A percentile compares a stretch with the other conserved stretches of the same genome.
These are phyloP conservation scores for Xyliphius kryptos DNA, from an alignment of 2,113 vertebrate species.

Conservation along the genomic window DNA sequence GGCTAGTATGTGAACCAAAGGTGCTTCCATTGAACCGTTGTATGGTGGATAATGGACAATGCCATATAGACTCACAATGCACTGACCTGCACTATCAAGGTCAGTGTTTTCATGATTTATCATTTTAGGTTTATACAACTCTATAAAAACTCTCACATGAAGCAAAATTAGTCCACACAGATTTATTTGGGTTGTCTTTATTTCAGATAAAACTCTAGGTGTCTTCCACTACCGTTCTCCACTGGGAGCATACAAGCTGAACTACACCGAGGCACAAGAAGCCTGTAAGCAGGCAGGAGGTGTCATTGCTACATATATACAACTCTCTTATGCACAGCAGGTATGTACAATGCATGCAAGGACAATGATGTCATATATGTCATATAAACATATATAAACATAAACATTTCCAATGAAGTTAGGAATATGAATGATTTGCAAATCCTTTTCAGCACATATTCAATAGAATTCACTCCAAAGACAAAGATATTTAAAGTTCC, in stretches of 20 bases:
- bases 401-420: no score
- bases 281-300: constrained; percentile 67
- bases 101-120: not conserved
- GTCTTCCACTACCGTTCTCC: constrained; percentile 80
- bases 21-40: constrained; percentile 79
- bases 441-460: no score
- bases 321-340: constrained; percentile 86
- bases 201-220: constrained; percentile 72
- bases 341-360: no score
- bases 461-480: no score
- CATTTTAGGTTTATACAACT: no score
- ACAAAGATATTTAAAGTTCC: no score
- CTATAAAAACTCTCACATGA: no score
- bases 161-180: no score
- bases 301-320: constrained; percentile 72
- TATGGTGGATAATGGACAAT: constrained; percentile 77
- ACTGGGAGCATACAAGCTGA: constrained; percentile 77
- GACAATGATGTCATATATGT: no score
- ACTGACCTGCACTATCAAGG: constrained; percentile 85
- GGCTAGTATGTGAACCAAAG: constrained; percentile 70
- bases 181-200: no score
- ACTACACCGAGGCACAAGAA: constrained; percentile 65
- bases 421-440: no score
- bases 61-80: constrained; percentile 74
- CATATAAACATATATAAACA: no score